A percentile compares a stretch with the other conserved stretches of the same genome.
Conservation (phyloP, 2,888 invertebrate species). For the Thecophora atra region DNA sequence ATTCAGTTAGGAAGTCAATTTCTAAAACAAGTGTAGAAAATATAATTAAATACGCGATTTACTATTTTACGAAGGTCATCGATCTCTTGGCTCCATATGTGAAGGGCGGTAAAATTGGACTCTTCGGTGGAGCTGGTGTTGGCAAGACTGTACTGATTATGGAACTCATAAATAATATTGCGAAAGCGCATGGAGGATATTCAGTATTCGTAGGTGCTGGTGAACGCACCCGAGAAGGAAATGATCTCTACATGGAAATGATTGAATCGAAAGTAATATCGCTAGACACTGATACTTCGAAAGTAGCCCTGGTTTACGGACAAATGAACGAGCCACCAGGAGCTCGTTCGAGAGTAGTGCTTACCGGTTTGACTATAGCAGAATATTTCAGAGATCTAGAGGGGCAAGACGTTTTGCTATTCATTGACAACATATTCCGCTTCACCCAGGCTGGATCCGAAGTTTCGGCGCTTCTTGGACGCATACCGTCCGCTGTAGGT, state of each 20-base stretch:
- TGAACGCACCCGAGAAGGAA: conserved; percentile 94
- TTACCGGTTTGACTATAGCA: conserved; percentile 92
- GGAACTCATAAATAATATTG: conserved; percentile 96
- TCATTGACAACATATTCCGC: conserved; percentile 97
- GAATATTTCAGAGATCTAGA: conserved; percentile 96
- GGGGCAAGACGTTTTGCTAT: conserved; percentile 93
- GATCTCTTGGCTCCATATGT: conserved; percentile 92
- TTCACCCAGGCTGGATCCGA: conserved; percentile 94
- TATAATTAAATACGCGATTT: too few species aligned
- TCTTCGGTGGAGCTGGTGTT: conserved; percentile 95
- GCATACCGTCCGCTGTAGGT: conserved; percentile 96
- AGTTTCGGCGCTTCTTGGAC: conserved; percentile 90
- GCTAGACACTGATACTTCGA: conserved; percentile 87
- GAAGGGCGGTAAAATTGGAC: conserved; percentile 94
- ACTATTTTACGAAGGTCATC: conserved; percentile 71
- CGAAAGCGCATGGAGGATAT: conserved; percentile 96
- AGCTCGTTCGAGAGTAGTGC: conserved; percentile 91
- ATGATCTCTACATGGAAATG: conserved; percentile 97
- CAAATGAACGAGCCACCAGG: conserved; percentile 99
- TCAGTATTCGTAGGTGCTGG: conserved; percentile 97
- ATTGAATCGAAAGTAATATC: conserved; percentile 94
- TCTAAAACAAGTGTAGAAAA: too few species aligned
- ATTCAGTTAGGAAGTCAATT: too few species aligned
- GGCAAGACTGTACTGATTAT: conserved; percentile 96
- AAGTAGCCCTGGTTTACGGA: conserved; percentile 93